Conservation (phyloP, 2,797 vertebrate species). For the Bucorvus abyssinicus region DNA sequence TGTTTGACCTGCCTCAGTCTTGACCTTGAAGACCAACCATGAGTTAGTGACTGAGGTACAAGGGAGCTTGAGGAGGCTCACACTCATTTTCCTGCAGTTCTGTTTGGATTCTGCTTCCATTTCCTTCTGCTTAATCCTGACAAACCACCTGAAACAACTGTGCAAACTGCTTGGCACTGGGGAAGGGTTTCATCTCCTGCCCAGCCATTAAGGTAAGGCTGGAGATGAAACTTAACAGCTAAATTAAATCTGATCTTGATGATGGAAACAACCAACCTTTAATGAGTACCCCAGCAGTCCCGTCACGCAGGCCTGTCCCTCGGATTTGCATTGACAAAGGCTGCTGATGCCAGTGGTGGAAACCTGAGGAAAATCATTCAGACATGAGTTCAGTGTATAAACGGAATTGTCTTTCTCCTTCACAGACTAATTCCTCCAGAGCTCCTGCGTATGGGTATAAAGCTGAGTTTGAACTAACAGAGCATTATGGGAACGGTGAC, state of each 20-base stretch:
- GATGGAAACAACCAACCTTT: not conserved
- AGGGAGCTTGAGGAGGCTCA: not conserved
- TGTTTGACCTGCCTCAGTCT: not conserved
- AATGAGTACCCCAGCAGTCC: not conserved
- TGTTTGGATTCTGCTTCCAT: not conserved
- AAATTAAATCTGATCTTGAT: not conserved
- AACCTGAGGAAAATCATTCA: not conserved
- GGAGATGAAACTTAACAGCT: not conserved
- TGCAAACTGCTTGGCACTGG: not conserved
- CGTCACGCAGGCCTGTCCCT: not conserved
- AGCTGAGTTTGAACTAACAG: not conserved
- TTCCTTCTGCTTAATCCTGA: not conserved
- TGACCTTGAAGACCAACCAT: not conserved
- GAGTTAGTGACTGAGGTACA: not conserved
- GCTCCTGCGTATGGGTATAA: not conserved
- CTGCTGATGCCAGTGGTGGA: not conserved
- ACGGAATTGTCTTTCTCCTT: not conserved
- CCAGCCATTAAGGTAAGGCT: not conserved
- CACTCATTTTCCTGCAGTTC: not conserved
- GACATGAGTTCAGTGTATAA: not conserved
- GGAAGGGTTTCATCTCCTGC: not conserved
- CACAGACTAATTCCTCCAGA: not conserved
- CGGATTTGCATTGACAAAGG: not conserved
- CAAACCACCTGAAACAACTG: not conserved
- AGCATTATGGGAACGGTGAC: not conserved